These are phyloP conservation scores for Manis crassicaudata DNA, from an alignment of 2,797 vertebrate species.

Conservation along the genomic window DNA sequence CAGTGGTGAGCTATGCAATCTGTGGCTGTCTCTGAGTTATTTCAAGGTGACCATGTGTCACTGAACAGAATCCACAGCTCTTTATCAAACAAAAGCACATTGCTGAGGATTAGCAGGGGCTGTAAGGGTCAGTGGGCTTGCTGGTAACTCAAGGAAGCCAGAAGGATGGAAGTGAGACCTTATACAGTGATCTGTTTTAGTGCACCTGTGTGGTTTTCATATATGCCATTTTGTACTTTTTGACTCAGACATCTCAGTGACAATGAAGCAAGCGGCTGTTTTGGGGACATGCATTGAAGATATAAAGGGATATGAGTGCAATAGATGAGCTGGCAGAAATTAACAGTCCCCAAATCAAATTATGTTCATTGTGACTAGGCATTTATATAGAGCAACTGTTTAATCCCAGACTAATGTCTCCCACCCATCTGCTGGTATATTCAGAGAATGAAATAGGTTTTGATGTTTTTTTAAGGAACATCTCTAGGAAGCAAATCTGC, in stretches of 20 bases:
- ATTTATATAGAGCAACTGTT: background rate
- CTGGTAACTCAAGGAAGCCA: background rate
- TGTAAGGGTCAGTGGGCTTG: background rate
- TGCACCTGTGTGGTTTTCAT: background rate
- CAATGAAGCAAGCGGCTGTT: background rate
- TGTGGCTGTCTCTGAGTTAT: slow-evolving; percentile 67
- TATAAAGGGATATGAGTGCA: background rate
- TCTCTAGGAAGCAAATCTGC: background rate
- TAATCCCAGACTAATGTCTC: background rate
- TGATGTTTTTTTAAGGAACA: background rate
- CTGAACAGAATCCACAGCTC: slow-evolving; percentile 62
- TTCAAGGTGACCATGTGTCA: slow-evolving; percentile 61
- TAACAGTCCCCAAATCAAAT: background rate
- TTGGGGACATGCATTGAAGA: background rate
- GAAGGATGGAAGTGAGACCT: background rate
- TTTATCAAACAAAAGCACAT: slow-evolving; percentile 50
- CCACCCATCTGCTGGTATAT: background rate
- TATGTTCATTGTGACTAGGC: background rate
- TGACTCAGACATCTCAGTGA: background rate
- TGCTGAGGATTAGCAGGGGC: slow-evolving; percentile 47
- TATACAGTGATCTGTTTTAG: background rate
- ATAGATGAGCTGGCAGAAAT: background rate
- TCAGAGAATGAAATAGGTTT: background rate
- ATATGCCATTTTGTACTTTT: background rate
- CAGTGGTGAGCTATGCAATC: background rate